phyloP scores from a whole-genome alignment of 1,140 invertebrate species.

The Drosophila leontia region DNA sequence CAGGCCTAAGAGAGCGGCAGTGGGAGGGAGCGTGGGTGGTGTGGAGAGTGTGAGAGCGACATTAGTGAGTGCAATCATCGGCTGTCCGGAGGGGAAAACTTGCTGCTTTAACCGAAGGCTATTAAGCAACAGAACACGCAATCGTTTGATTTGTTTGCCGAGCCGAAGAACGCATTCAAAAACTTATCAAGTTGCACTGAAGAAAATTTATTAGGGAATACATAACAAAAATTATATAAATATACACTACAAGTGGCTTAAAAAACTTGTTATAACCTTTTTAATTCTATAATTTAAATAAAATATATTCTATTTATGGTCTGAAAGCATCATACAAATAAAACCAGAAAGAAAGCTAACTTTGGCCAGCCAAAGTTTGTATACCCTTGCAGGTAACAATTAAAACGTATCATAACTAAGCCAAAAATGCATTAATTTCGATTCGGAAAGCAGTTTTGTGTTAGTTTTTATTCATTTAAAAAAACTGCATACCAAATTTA shows the following conservation, averaged over 20 bases:
- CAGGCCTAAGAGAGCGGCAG: slow-evolving; percentile 7
- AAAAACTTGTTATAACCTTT: too few species aligned
- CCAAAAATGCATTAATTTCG: too few species aligned
- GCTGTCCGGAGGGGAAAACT: slow-evolving; percentile 15
- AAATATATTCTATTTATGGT: background rate
- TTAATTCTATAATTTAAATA: too few species aligned
- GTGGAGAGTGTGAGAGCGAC: slow-evolving; percentile 22
- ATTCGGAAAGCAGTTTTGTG: too few species aligned
- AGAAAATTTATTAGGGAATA: background rate
- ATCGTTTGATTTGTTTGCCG: slow-evolving; percentile 17
- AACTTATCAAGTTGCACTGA: slow-evolving; percentile 1
- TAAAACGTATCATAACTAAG: too few species aligned
- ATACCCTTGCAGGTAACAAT: too few species aligned
- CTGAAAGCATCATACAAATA: background rate
- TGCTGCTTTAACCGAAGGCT: slow-evolving; percentile 49
- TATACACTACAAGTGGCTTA: background rate
- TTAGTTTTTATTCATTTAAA: too few species aligned
- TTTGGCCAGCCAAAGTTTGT: too few species aligned
- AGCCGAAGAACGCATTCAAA: slow-evolving; percentile 1
- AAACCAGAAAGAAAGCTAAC: too few species aligned
- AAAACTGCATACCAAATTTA: too few species aligned
- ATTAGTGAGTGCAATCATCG: slow-evolving; percentile 52
- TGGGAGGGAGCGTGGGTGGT: background rate
- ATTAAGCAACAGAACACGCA: slow-evolving; percentile 18
- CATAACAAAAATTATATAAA: too few species aligned